Percentiles rank a stretch among this genome's conserved stretches.
Conservation (phyloP, 2,113 vertebrate species). For the Chaetorhynchus papuensis region DNA sequence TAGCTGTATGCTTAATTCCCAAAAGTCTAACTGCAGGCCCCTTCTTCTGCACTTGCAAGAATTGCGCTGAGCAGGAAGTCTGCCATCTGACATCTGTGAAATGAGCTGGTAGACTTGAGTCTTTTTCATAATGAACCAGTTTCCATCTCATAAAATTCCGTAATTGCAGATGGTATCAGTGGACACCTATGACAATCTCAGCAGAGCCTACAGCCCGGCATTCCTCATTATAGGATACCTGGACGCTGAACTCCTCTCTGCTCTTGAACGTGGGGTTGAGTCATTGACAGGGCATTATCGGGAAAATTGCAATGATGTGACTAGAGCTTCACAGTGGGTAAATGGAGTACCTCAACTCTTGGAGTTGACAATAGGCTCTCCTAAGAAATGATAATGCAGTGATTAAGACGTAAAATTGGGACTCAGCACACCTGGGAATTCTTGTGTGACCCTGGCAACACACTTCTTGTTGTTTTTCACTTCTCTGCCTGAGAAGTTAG, state of each 20-base stretch:
- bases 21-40: not conserved
- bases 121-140: conserved; percentile 59
- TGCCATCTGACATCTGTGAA: conserved; percentile 53
- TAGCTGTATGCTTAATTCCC: not conserved
- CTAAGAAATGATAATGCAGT: conserved; percentile 38
- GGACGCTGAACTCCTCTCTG: conserved; percentile 41
- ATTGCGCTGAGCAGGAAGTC: not conserved
- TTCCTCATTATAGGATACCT: conserved; percentile 48
- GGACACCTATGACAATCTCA: conserved; percentile 57
- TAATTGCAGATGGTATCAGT: conserved; percentile 57
- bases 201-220: conserved; percentile 1
- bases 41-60: not conserved
- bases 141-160: conserved; percentile 60
- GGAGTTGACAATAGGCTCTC: conserved; percentile 34
- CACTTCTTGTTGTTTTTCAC: not conserved
- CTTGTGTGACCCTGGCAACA: not conserved
- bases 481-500: conserved; percentile 18
- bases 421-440: not conserved
- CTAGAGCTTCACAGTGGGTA: conserved; percentile 22
- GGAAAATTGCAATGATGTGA: conserved; percentile 32
- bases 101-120: conserved; percentile 46
- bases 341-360: conserved; percentile 53
- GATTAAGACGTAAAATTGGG: not conserved
- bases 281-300: conserved; percentile 57
- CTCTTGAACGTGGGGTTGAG: conserved; percentile 15